These are phyloP conservation scores for Ornithorhynchus anatinus DNA, from an alignment of 2,113 vertebrate genomes.

Conservation along the genomic window DNA sequence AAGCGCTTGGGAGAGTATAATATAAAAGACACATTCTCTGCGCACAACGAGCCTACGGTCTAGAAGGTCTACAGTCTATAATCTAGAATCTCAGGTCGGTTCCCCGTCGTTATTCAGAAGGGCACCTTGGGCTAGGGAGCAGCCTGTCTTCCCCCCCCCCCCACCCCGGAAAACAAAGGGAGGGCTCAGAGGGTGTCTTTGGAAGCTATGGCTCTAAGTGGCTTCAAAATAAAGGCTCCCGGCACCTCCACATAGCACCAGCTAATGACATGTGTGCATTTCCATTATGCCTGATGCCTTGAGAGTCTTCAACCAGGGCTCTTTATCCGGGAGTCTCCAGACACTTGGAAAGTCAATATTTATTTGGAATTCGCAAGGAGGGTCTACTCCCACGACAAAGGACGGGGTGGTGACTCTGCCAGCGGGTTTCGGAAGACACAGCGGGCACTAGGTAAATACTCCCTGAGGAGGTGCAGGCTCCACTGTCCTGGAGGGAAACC, in stretches of 20 bases:
- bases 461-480: background rate
- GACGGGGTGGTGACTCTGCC: background rate
- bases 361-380: conserved; percentile 17
- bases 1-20: too few species aligned
- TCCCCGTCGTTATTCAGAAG: too few species aligned
- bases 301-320: background rate
- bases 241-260: background rate
- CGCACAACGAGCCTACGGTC: too few species aligned
- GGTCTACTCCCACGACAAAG: background rate
- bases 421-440: background rate
- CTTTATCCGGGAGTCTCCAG: background rate
- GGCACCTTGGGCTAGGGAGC: too few species aligned
- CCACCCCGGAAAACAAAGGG: too few species aligned
- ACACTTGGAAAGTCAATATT: conserved; percentile 20
- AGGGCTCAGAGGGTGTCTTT: background rate
- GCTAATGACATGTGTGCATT: background rate
- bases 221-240: conserved; percentile 1
- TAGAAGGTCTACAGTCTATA: too few species aligned
- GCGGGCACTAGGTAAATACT: background rate
- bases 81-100: too few species aligned
- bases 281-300: background rate
- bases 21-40: too few species aligned
- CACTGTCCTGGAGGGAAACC: background rate
- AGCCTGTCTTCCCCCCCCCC: too few species aligned
- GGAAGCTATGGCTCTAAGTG: conserved; percentile 17